These are phyloP conservation scores for Nipponacmea schrenckii DNA, from an alignment of 2,888 invertebrate species.

Conservation along the genomic window DNA sequence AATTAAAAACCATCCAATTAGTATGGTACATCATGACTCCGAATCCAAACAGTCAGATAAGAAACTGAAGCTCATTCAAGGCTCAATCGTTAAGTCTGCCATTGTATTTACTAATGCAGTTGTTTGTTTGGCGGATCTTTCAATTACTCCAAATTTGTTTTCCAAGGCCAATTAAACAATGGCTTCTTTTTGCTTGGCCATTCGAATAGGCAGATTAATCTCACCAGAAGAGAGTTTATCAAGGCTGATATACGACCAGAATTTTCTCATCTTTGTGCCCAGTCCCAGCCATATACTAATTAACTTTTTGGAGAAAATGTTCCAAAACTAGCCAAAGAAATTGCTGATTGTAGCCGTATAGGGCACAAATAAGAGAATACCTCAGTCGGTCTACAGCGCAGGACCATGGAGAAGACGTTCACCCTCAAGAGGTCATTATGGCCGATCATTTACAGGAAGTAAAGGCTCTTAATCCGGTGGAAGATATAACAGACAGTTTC, in stretches of 20 bases:
- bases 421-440: too few species aligned
- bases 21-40: too few species aligned
- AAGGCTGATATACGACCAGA: background rate
- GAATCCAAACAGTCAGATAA: constrained; percentile 21
- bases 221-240: too few species aligned
- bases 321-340: too few species aligned
- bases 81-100: constrained; percentile 18
- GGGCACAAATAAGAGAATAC: background rate
- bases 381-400: background rate
- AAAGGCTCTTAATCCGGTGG: too few species aligned
- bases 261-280: background rate
- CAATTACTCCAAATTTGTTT: background rate
- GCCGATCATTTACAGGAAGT: too few species aligned
- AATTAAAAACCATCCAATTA: too few species aligned
- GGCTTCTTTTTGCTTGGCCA: constrained; percentile 26
- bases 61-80: constrained; percentile 20
- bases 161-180: constrained; percentile 12
- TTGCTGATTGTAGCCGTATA: background rate
- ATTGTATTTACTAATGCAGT: constrained; percentile 17
- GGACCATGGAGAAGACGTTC: too few species aligned
- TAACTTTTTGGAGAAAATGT: background rate
- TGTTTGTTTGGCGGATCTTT: constrained; percentile 12
- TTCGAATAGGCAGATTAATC: constrained; percentile 20
- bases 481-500: too few species aligned
- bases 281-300: background rate